These are phyloP conservation scores for Crax fasciolata DNA, from an alignment of 2,797 vertebrate genomes.

Conservation along the genomic window DNA sequence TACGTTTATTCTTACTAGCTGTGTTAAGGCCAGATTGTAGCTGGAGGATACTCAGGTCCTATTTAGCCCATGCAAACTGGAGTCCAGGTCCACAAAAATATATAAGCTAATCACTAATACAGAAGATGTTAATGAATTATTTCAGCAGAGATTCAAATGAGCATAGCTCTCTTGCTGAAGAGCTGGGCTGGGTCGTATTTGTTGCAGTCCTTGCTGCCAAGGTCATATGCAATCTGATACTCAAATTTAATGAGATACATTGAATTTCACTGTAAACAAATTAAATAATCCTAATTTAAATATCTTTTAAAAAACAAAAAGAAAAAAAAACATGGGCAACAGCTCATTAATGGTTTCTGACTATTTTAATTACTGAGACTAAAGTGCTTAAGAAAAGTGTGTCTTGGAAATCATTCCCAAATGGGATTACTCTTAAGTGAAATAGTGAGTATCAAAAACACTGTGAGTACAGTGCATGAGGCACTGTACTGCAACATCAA, in stretches of 20 bases:
- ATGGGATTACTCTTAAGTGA: not conserved
- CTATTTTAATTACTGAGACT: not conserved
- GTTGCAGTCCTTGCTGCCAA: not conserved
- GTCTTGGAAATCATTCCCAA: not conserved
- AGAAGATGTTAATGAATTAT: not conserved
- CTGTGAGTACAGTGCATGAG: not conserved
- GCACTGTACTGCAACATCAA: not conserved
- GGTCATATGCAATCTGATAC: not conserved
- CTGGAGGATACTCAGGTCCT: not conserved
- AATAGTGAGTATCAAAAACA: not conserved
- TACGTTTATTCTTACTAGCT: not conserved
- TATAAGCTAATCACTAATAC: not conserved
- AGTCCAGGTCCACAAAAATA: not conserved
- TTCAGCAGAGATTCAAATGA: not conserved
- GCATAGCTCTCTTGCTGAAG: not conserved
- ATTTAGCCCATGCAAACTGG: not conserved
- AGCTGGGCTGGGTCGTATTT: not conserved
- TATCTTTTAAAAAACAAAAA: not conserved
- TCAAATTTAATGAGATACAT: not conserved
- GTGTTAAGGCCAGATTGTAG: not conserved
- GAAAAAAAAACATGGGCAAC: fast-evolving
- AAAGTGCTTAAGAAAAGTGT: not conserved
- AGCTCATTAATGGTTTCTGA: not conserved
- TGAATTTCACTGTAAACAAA: not conserved
- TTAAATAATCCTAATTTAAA: not conserved